phyloP scores from a whole-genome alignment of 2,113 vertebrate species.

The Uria lomvia region DNA sequence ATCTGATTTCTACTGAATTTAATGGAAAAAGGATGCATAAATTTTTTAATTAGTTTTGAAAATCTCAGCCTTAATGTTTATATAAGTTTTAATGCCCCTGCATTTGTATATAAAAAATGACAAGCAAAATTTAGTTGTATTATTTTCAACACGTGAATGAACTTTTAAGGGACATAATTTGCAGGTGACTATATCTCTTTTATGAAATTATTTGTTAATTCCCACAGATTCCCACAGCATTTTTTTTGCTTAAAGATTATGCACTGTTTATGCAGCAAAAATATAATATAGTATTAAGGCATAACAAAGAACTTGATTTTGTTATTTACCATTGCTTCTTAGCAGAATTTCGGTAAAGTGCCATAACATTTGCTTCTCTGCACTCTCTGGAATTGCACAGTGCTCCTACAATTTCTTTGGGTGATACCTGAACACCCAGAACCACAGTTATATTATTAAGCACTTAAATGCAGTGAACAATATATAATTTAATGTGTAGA shows the following conservation, averaged over 20 bases:
- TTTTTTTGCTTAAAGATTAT: neutral
- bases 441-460: neutral
- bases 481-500: neutral
- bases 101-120: neutral
- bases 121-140: neutral
- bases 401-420: neutral
- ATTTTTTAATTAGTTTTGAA: slow-evolving; percentile 26
- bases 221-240: neutral
- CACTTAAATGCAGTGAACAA: neutral
- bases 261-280: neutral
- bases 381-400: neutral
- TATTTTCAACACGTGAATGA: neutral
- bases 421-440: neutral
- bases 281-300: neutral
- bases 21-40: neutral
- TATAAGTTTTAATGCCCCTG: neutral
- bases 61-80: neutral
- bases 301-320: neutral
- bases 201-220: neutral
- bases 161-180: neutral
- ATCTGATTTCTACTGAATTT: slow-evolving; percentile 13
- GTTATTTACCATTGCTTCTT: neutral
- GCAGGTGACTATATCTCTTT: neutral
- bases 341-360: neutral
- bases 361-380: neutral